Base-by-base conservation (phyloP, 2,113 vertebrate species). In the Hirundichthys speculiger region DNA sequence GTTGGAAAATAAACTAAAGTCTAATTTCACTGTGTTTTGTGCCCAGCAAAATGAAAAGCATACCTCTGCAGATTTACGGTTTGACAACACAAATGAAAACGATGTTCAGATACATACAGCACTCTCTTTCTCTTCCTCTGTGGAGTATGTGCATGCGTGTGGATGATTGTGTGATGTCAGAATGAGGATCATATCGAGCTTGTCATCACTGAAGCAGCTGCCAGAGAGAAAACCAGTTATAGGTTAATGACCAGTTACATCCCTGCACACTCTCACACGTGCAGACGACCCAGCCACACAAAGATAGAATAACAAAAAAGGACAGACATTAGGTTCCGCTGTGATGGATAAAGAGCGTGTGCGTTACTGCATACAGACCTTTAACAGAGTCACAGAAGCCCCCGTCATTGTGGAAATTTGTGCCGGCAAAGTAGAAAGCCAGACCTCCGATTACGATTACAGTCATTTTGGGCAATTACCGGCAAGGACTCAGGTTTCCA, bases 401-500 rank as follows among this genome's bases (percentile, higher is more conserved):
- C 80, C 66, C 24, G 56, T 84, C 70, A n/a, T 77, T 16, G 65
- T 82, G 85, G 88, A 90, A 89, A 88, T 85, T 72, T 70, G 57
- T 81, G 70, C 63, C 80, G 88, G 86, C 85, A 86, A 83, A 92
- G 71, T 86, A 78, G 78, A 89, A 91, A 90, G 71, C 82, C 89
- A 93, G 90, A 89, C 83, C 85, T 27, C 89, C 91, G 86, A 85
- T 90, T 90, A 89, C 80, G 73, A 89, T 90, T 89, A 86, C 80
- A 82, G 86, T 89, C 86, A 89, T 92, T 92, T 89, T 75, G 75
- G 73, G 75, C 86, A 90, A 91, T 92, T 91, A 90, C 86, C 74
- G 76, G 70, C 80, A 42, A 53, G 13, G 70, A 67, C 49, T 85
- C 77, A 22, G 53, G 70, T 90, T 88, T 91, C 88, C 86, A 90